These are phyloP conservation scores for Upupa epops DNA, from an alignment of 2,113 vertebrate species.

Conservation along the genomic window DNA sequence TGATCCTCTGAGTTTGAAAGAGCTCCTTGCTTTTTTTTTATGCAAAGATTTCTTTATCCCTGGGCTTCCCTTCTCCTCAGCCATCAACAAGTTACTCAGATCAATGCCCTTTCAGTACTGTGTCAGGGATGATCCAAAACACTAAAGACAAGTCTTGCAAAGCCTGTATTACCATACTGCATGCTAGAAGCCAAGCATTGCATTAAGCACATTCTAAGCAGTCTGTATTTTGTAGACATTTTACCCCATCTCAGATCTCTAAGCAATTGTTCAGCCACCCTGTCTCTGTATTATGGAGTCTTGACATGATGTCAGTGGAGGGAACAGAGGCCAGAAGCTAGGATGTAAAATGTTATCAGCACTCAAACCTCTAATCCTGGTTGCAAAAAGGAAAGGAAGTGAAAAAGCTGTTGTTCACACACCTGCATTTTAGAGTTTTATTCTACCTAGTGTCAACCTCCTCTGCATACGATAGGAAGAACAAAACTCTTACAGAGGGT, in stretches of 20 bases:
- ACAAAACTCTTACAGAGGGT: neutral
- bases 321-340: neutral
- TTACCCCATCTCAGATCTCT: neutral
- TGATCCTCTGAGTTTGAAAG: conserved; percentile 51
- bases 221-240: neutral
- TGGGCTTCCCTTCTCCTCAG: neutral
- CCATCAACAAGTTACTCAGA: neutral
- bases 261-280: neutral
- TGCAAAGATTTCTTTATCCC: conserved; percentile 39
- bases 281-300: neutral
- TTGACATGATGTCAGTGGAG: neutral
- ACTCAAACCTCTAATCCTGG: neutral
- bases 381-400: neutral
- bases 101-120: conserved; percentile 1
- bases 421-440: neutral
- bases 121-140: neutral
- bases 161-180: neutral
- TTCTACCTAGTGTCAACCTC: neutral
- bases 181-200: neutral
- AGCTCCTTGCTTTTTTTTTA: conserved; percentile 35
- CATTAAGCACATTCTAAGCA: neutral
- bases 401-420: neutral
- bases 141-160: neutral
- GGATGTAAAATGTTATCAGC: neutral
- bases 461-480: neutral